Percentiles rank a stretch among this genome's conserved stretches.
Conservation (phyloP, 2,888 invertebrate species). For the Dysmachus trigonus region DNA sequence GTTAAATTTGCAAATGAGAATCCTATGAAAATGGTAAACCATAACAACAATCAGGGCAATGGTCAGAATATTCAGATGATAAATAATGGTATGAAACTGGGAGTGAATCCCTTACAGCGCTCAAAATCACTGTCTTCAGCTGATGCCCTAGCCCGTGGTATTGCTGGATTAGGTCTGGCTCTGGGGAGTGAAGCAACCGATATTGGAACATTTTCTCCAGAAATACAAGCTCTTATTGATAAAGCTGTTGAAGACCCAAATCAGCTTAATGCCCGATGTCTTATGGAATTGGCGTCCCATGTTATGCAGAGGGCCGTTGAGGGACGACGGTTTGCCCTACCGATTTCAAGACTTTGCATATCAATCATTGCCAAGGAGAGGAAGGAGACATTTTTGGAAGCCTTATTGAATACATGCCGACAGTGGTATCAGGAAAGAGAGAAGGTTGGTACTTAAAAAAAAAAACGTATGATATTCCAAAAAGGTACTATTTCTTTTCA, state of each 20-base stretch:
- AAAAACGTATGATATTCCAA: neutral
- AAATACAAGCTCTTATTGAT: conserved; percentile 78
- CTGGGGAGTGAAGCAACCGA: conserved; percentile 78
- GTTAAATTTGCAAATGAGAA: conserved; percentile 64
- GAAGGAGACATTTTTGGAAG: conserved; percentile 88
- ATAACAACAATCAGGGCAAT: conserved; percentile 41
- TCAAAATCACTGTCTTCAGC: conserved; percentile 85
- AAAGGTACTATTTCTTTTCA: neutral
- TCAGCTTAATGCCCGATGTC: conserved; percentile 74
- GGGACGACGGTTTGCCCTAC: conserved; percentile 77
- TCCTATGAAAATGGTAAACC: conserved; percentile 56
- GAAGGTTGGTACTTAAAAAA: conserved; percentile 64
- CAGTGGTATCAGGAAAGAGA: conserved; percentile 89
- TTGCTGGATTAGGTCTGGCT: conserved; percentile 72
- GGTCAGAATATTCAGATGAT: conserved; percentile 50
- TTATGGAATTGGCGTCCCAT: conserved; percentile 87
- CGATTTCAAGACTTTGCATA: conserved; percentile 86
- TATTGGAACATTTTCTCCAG: conserved; percentile 77
- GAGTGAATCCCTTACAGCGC: conserved; percentile 69
- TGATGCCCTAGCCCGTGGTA: conserved; percentile 74
- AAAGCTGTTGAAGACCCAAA: conserved; percentile 86
- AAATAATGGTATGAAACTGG: conserved; percentile 52
- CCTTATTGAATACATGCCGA: conserved; percentile 87
- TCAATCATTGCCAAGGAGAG: conserved; percentile 88
- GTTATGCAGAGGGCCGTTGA: conserved; percentile 84